Evolutionary conservation across 2,113 vertebrate genomes (phyloP).

Genomic region (Phocoena sinus): DNA sequence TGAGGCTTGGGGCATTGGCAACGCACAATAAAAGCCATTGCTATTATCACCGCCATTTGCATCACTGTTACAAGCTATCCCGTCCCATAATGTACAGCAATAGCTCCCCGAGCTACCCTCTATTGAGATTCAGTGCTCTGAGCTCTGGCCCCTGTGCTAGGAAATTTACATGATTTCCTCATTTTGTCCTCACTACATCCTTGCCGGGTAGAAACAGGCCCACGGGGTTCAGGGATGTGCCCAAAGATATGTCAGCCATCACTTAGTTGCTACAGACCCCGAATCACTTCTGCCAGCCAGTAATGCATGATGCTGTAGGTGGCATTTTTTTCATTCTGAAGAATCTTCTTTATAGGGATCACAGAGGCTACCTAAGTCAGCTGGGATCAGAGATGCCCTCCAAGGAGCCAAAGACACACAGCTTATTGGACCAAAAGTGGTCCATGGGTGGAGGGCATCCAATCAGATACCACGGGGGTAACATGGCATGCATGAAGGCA

Average conservation of each 20-base stretch:
- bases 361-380: background rate
- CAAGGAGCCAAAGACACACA: background rate
- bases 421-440: background rate
- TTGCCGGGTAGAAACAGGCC: background rate
- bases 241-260: background rate
- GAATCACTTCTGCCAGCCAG: background rate
- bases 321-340: background rate
- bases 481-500: accelerated
- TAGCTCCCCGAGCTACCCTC: background rate
- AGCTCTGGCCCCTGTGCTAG: background rate
- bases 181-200: background rate
- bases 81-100: background rate
- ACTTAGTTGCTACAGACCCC: background rate
- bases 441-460: accelerated
- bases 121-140: accelerated
- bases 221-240: background rate
- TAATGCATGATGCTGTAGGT: background rate
- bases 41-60: background rate
- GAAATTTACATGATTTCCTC: background rate
- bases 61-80: background rate
- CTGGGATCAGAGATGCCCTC: background rate
- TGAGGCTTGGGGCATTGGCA: background rate
- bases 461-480: background rate
- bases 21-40: background rate
- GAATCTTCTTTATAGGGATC: background rate